Conservation (phyloP, 2,797 vertebrate species). For the Phataginus tricuspis region DNA sequence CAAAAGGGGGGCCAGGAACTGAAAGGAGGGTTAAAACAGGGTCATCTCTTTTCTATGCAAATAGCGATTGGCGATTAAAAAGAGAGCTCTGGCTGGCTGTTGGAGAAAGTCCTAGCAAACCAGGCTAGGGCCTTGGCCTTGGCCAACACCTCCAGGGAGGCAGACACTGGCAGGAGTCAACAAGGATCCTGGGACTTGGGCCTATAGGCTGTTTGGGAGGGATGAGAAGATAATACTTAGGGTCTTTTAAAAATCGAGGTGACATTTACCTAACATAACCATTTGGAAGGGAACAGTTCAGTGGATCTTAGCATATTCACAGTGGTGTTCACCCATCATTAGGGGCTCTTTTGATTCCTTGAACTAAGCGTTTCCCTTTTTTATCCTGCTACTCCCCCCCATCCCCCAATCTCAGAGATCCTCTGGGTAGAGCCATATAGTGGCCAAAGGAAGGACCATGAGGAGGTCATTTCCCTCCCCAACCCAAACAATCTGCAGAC, state of each 20-base stretch:
- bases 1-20: background rate
- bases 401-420: background rate
- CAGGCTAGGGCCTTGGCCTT: background rate
- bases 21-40: background rate
- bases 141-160: background rate
- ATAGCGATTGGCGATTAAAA: background rate
- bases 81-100: background rate
- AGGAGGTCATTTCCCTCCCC: background rate
- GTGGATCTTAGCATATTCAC: background rate
- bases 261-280: background rate
- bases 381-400: background rate
- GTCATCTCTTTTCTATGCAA: slow-evolving; percentile 20
- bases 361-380: background rate
- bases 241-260: background rate
- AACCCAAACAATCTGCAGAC: background rate
- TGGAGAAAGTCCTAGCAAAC: background rate
- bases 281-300: slow-evolving; percentile 18
- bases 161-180: background rate
- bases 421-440: background rate
- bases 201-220: background rate
- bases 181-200: background rate
- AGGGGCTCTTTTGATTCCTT: background rate
- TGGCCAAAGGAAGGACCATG: background rate
- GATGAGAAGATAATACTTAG: background rate
- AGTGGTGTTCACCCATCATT: background rate